Percentiles rank a stretch among this genome's conserved stretches.
Evolutionary conservation across 1,140 invertebrate species (phyloP).

Genomic region (Augochlora pura): DNA sequence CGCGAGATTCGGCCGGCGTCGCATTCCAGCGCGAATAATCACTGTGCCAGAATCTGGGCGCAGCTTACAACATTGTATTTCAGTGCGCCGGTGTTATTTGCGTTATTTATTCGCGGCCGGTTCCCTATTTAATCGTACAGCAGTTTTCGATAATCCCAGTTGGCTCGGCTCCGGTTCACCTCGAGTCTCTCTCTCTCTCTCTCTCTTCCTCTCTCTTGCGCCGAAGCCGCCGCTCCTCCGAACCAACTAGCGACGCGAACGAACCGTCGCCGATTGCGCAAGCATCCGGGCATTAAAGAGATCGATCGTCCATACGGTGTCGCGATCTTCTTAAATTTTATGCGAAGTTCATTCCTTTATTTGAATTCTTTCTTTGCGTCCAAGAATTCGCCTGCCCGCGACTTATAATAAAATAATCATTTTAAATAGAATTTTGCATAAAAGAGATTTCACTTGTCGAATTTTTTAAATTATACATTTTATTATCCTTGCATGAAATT

Average conservation of each 20-base stretch:
- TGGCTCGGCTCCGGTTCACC: slow-evolving; percentile 25
- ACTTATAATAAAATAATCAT: no score
- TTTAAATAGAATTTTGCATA: no score
- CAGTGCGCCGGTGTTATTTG: slow-evolving; percentile 18
- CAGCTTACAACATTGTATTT: slow-evolving; percentile 26
- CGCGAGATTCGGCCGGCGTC: not conserved
- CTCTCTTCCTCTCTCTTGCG: no score
- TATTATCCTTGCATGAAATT: no score
- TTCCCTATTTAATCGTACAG: slow-evolving; percentile 32
- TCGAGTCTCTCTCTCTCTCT: no score
- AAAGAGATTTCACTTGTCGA: no score
- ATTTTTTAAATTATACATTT: no score
- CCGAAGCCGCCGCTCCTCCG: slow-evolving; percentile 15
- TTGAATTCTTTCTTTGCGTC: no score
- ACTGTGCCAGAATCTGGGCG: slow-evolving; percentile 5
- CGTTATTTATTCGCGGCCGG: slow-evolving; percentile 33
- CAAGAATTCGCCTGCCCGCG: no score
- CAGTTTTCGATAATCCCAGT: slow-evolving; percentile 43
- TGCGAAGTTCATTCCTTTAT: no score
- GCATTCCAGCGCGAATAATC: not conserved
- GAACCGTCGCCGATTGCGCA: slow-evolving; percentile 14
- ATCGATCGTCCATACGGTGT: slow-evolving; percentile 5
- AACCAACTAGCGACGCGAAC: not conserved
- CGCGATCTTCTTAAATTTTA: no score
- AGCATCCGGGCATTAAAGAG: not conserved